Percentiles rank a stretch among this genome's conserved stretches.
Conservation (phyloP, 2,797 vertebrate species). For the Sparidentex hasta region DNA sequence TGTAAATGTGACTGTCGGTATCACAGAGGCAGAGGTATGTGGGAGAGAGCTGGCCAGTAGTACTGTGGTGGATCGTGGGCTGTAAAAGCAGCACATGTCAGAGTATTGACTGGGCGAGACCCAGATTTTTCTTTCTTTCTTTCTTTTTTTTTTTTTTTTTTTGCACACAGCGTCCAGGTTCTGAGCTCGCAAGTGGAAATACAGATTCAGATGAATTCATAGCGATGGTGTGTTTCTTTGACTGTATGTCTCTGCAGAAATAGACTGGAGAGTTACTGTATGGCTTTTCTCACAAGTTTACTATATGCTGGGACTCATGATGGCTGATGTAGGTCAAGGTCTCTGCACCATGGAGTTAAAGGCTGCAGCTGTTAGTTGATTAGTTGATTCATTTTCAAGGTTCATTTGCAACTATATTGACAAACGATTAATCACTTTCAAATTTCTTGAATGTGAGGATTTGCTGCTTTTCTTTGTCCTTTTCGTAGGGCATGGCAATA, state of each 20-base stretch:
- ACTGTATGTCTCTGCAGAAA: slow-evolving; percentile 25
- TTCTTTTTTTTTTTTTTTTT: neutral
- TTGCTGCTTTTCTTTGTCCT: neutral
- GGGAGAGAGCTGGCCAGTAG: slow-evolving; percentile 77
- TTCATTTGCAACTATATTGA: neutral
- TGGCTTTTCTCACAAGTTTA: slow-evolving; percentile 1
- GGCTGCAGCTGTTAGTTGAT: neutral
- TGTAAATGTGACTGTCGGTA: slow-evolving; percentile 59
- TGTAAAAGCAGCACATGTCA: slow-evolving; percentile 72
- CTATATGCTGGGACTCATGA: slow-evolving; percentile 11
- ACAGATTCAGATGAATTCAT: slow-evolving; percentile 33
- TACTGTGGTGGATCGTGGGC: slow-evolving; percentile 68
- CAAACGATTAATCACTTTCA: neutral
- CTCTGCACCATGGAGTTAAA: neutral
- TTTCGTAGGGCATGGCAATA: too few relatives aligned
- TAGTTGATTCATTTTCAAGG: too few relatives aligned
- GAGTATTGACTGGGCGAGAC: slow-evolving; percentile 65
- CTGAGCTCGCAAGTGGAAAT: slow-evolving; percentile 37
- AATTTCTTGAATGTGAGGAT: neutral
- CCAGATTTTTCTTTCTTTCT: slow-evolving; percentile 12
- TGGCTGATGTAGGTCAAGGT: neutral
- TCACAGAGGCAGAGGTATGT: slow-evolving; percentile 75
- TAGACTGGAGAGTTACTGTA: neutral
- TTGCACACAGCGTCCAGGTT: slow-evolving; percentile 36
- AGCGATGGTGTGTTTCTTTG: slow-evolving; percentile 16